Base-by-base conservation (phyloP, 92 coral and sea anemone genomes). In the Paragorgia papillata region DNA sequence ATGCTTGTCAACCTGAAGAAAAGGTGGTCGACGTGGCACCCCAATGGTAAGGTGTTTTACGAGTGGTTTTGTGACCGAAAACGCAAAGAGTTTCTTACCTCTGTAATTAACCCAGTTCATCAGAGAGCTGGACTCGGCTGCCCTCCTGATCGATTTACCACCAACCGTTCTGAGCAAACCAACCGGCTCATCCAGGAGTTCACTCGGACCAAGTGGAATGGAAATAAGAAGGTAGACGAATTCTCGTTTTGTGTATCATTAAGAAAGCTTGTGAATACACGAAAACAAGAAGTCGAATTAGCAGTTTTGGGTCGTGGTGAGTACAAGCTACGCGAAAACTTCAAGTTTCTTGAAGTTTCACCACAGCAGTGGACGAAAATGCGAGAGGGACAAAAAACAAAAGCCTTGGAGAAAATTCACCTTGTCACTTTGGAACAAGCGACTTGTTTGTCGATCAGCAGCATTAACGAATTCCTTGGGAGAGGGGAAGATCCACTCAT, bases 261-360 rank as follows among this genome's bases (percentile, higher is more conserved):
- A 15, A 58, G 64, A 46, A 69, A 78, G 41, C 62, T 78, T 9
- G 76, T 82, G 5, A 65, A 82, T 30, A 54, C 48, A 74, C n/a
- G n/a, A n/a, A n/a, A 82, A 49, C 76, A 74, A 62, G 86, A 73
- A 0, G 29, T 82, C 51, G 86, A 82, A 46, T 48, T 82, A 22
- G 81, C 86, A 20, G 80, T 62, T 13, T 62, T 82, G 33, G 76
- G 81, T 21, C 67, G 75, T 34, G 82, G 82, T 1, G 62, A 74
- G 62, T 74, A 60, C 50, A 74, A 51, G 33, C 64, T 82, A 20
- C 43, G 80, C 31, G 53, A 73, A 19, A 44, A 54, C 31, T 82
- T 73, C 43, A 79, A 73, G 66, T 54, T 66, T 53, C 85, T 49
- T 22, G 74, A 82, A 18, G 81, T 74, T 9, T 61, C 76, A 31